phyloP scores from a whole-genome alignment of 23 tunicate genomes.

The Clavelina lepadiformis region DNA sequence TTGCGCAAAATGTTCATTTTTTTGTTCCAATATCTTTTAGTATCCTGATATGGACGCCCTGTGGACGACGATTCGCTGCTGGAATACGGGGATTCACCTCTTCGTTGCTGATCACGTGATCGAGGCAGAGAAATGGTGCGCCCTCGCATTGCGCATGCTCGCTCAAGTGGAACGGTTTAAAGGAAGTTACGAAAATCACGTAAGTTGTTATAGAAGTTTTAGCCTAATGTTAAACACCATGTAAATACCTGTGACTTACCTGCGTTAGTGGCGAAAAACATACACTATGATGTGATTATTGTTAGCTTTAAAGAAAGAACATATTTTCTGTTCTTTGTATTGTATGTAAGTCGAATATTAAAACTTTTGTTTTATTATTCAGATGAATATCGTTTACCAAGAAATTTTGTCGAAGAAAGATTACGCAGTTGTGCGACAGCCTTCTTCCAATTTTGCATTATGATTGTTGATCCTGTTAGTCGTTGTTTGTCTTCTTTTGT shows the following conservation, averaged over 20 bases:
- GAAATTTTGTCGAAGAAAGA: conserved; percentile 35
- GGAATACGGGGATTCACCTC: conserved; percentile 65
- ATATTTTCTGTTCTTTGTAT: background rate
- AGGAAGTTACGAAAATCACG: conserved; percentile 53
- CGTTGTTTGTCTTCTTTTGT: no score
- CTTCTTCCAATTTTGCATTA: no score
- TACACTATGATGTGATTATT: background rate
- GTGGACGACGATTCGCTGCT: conserved; percentile 66
- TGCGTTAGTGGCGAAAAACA: background rate
- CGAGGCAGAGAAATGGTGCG: conserved; percentile 79
- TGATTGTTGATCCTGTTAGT: no score
- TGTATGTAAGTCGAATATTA: no score
- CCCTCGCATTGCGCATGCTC: conserved; percentile 47
- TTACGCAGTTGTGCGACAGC: no score
- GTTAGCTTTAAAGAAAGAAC: background rate
- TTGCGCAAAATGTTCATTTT: background rate
- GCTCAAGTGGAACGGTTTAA: conserved; percentile 33
- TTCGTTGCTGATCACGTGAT: conserved; percentile 35
- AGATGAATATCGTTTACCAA: conserved; percentile 24
- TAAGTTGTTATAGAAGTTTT: conserved; percentile 5
- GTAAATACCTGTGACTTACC: no score
- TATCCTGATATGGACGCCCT: conserved; percentile 50
- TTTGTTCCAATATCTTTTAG: conserved; percentile 12
- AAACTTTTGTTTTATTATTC: no score
- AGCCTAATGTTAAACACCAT: background rate